Conservation (phyloP, 1,140 invertebrate genomes). For the Pectinophora gossypiella region DNA sequence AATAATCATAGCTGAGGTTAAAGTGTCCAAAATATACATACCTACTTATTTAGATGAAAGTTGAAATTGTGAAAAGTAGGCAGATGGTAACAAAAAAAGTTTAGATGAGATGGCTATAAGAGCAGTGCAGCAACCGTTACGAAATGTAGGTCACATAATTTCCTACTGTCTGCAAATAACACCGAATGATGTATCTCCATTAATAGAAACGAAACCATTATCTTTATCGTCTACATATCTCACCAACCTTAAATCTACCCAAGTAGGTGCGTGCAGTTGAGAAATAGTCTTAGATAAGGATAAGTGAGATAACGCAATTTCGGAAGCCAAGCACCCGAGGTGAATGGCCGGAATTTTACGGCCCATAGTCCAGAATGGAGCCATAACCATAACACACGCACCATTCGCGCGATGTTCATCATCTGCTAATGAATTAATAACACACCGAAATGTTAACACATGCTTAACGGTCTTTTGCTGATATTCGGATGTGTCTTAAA, state of each 20-base stretch:
- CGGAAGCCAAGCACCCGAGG: not conserved
- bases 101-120: not conserved
- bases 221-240: not conserved
- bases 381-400: not conserved
- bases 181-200: too few relatives aligned
- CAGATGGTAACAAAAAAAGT: too few relatives aligned
- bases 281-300: constrained; percentile 25
- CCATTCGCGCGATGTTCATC: not conserved
- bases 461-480: not conserved
- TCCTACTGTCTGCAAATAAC: too few relatives aligned
- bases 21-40: too few relatives aligned
- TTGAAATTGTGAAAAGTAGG: too few relatives aligned
- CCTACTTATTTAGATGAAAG: too few relatives aligned
- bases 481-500: not conserved
- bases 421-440: constrained; percentile 1
- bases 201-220: too few relatives aligned
- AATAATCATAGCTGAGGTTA: too few relatives aligned
- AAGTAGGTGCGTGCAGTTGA: constrained; percentile 13
- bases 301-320: constrained; percentile 16
- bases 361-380: constrained; percentile 1
- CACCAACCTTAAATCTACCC: not conserved
- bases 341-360: not conserved
- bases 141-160: not conserved
- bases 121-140: not conserved
- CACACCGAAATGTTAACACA: not conserved